Evolutionary conservation across 1,140 invertebrate genomes (phyloP).

Genomic region (Trichonephila clavata): DNA sequence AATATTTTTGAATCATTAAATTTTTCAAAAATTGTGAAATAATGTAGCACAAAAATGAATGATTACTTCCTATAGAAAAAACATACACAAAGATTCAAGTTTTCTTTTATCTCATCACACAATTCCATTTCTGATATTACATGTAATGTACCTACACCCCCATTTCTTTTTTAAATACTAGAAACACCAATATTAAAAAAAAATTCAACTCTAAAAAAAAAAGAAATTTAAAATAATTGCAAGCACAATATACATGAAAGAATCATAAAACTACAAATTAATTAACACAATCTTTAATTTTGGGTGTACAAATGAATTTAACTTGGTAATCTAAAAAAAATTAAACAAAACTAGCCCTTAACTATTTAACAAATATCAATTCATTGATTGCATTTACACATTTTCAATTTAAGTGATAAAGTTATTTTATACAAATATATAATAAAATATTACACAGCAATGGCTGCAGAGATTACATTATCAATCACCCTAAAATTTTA

Average conservation of each 20-base stretch:
- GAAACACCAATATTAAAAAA: neutral
- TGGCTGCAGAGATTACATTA: neutral
- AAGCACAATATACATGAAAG: constrained; percentile 14
- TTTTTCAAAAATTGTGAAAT: too few species aligned
- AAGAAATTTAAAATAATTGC: neutral
- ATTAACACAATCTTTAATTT: neutral
- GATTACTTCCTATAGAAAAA: neutral
- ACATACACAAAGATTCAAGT: neutral
- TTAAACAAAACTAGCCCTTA: neutral
- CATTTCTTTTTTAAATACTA: neutral
- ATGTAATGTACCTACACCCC: constrained; percentile 6
- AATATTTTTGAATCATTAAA: too few species aligned
- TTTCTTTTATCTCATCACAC: constrained; percentile 16
- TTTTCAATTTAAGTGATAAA: neutral
- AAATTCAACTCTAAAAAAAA: neutral
- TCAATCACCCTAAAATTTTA: neutral
- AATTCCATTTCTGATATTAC: constrained; percentile 32
- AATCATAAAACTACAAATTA: constrained; percentile 1
- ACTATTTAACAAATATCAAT: neutral
- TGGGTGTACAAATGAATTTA: neutral
- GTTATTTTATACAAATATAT: neutral
- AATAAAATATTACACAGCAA: neutral
- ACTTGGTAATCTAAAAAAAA: neutral
- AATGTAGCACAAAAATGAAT: too few species aligned
- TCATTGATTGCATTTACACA: neutral